phyloP scores from a whole-genome alignment of 1,140 invertebrate species.

The Trachymyrmex septentrionalis region DNA sequence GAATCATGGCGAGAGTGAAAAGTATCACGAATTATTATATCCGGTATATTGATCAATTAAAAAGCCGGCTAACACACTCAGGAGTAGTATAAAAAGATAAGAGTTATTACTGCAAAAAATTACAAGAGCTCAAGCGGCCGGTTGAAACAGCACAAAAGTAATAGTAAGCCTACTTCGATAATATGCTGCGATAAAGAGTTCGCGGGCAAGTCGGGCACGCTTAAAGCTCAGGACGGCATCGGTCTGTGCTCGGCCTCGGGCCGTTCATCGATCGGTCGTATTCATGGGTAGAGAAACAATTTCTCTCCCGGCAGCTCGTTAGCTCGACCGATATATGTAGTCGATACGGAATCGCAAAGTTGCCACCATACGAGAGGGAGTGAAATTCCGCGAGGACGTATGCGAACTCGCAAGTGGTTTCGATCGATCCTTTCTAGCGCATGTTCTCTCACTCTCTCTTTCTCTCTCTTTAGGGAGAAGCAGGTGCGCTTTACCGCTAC shows the following conservation, averaged over 20 bases:
- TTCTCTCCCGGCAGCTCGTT: constrained; percentile 66
- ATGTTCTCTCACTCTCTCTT: not conserved
- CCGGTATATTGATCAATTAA: constrained; percentile 14
- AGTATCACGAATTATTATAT: constrained; percentile 5
- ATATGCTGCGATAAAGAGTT: constrained; percentile 51
- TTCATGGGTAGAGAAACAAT: constrained; percentile 62
- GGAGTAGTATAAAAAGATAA: constrained; percentile 48
- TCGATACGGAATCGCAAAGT: constrained; percentile 65
- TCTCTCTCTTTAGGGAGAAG: constrained; percentile 28
- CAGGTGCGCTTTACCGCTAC: constrained; percentile 52
- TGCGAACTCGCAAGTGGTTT: constrained; percentile 56
- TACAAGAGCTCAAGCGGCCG: constrained; percentile 41
- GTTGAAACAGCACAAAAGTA: constrained; percentile 26
- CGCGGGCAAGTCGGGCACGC: constrained; percentile 26
- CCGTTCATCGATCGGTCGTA: constrained; percentile 57
- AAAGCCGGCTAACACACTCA: not conserved
- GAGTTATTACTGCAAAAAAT: constrained; percentile 49
- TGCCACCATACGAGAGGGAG: constrained; percentile 48
- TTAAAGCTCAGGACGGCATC: constrained; percentile 48
- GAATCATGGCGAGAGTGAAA: not conserved
- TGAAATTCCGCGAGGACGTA: constrained; percentile 61
- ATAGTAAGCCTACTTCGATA: constrained; percentile 53
- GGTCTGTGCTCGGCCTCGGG: constrained; percentile 24
- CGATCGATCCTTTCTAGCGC: constrained; percentile 57
- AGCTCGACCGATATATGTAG: constrained; percentile 47